Conservation (phyloP, 2,113 vertebrate species). For the Danio rerio region DNA sequence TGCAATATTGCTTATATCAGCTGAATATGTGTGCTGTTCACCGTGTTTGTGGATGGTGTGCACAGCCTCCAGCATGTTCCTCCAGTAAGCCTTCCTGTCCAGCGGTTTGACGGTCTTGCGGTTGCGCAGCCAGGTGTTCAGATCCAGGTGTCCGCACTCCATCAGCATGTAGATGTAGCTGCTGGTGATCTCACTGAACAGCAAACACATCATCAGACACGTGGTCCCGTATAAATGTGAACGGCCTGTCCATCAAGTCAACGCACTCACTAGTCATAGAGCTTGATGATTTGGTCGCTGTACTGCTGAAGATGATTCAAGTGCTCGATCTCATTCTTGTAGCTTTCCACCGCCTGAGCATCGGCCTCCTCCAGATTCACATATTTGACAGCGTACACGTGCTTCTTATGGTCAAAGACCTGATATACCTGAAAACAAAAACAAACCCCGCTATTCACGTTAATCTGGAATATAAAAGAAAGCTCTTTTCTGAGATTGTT, state of each 20-base stretch:
- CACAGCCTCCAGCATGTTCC: constrained; percentile 97
- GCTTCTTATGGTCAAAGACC: constrained; percentile 91
- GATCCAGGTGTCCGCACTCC: constrained; percentile 97
- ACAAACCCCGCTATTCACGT: no score
- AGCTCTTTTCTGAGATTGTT: no score
- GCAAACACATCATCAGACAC: no score
- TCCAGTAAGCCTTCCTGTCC: constrained; percentile 97
- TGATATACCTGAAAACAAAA: constrained; percentile 86
- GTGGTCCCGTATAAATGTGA: no score
- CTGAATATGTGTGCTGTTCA: constrained; percentile 56
- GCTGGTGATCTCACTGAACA: constrained; percentile 88
- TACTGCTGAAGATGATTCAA: constrained; percentile 92
- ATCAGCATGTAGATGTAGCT: constrained; percentile 95
- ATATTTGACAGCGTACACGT: constrained; percentile 92
- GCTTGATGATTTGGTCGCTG: constrained; percentile 95
- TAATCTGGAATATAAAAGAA: no score
- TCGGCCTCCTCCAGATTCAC: constrained; percentile 94
- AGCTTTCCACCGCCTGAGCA: constrained; percentile 88
- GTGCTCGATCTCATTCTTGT: constrained; percentile 96
- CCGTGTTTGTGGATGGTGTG: constrained; percentile 94
- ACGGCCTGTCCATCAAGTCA: no score
- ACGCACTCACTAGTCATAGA: constrained; percentile 91
- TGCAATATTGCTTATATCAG: no score
- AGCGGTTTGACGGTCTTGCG: constrained; percentile 87
- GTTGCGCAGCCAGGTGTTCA: constrained; percentile 95